A percentile compares a stretch with the other conserved stretches of the same genome.
Evolutionary conservation across 1,140 invertebrate genomes (phyloP).

Genomic region (Adoxophyes honmai): DNA sequence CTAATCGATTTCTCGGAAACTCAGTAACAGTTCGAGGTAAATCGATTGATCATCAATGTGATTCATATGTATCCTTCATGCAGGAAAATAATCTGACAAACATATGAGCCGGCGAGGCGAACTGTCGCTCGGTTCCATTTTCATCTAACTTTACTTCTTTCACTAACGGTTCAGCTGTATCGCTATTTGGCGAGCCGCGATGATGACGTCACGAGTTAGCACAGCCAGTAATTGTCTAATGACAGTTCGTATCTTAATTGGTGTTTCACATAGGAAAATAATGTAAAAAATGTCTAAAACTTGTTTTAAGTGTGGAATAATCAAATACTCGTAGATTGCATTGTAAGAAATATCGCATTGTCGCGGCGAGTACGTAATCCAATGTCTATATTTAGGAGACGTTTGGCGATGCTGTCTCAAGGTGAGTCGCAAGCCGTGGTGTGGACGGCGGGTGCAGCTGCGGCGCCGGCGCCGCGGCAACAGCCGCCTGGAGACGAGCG

Average conservation of each 20-base stretch:
- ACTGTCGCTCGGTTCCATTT: too few relatives aligned
- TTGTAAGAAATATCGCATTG: constrained; percentile 27
- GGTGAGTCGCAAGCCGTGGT: constrained; percentile 25
- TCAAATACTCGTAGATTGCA: constrained; percentile 10
- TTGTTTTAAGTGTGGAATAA: too few relatives aligned
- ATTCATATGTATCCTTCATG: constrained; percentile 4
- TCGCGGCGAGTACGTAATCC: constrained; percentile 34
- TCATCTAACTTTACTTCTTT: too few relatives aligned
- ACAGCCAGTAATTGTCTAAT: too few relatives aligned
- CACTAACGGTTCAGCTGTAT: too few relatives aligned
- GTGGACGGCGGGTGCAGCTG: constrained; percentile 18
- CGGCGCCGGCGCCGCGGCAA: background rate
- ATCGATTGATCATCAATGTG: constrained; percentile 1
- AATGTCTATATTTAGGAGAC: constrained; percentile 47
- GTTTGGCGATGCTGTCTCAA: constrained; percentile 29
- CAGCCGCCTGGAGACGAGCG: background rate
- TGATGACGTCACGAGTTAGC: too few relatives aligned
- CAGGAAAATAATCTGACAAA: background rate
- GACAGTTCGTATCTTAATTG: too few relatives aligned
- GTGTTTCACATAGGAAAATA: too few relatives aligned
- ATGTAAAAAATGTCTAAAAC: too few relatives aligned
- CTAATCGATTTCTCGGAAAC: constrained; percentile 8
- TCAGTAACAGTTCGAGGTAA: constrained; percentile 8
- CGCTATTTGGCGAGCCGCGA: too few relatives aligned
- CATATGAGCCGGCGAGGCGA: too few relatives aligned